These are phyloP conservation scores for Sipha flava DNA, from an alignment of 1,140 invertebrate genomes.

Conservation along the genomic window DNA sequence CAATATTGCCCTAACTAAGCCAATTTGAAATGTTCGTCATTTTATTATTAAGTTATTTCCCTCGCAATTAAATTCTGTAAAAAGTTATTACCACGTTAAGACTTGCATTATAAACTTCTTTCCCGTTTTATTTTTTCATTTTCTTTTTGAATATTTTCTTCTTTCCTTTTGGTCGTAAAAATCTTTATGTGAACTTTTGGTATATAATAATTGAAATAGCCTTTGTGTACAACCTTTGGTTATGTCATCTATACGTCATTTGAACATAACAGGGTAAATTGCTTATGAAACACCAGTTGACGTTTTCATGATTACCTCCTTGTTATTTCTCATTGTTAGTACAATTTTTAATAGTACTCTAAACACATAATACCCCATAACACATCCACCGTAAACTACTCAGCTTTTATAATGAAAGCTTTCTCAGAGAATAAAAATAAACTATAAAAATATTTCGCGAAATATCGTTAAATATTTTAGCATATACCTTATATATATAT, in stretches of 20 bases:
- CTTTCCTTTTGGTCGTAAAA: neutral
- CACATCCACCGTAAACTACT: neutral
- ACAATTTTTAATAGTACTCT: neutral
- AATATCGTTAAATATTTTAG: neutral
- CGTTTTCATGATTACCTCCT: neutral
- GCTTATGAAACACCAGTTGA: slow-evolving; percentile 12
- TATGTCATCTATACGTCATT: neutral
- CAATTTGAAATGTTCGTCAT: neutral
- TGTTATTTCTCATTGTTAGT: neutral
- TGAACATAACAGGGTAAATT: neutral
- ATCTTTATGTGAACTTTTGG: slow-evolving; percentile 1
- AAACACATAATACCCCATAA: neutral
- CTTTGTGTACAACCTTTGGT: neutral
- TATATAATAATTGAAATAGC: slow-evolving; percentile 15
- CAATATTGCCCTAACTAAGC: neutral
- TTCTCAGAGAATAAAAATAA: neutral
- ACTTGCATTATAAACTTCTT: neutral
- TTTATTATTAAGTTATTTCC: neutral
- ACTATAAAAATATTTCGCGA: neutral
- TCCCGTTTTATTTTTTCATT: neutral
- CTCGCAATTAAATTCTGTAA: neutral
- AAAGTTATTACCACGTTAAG: slow-evolving; percentile 2
- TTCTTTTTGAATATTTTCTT: neutral
- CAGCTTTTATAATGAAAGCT: neutral
- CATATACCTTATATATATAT: no score